Base-by-base conservation (phyloP, 92 coral and sea anemone genomes). In the Virgularia gustaviana region DNA sequence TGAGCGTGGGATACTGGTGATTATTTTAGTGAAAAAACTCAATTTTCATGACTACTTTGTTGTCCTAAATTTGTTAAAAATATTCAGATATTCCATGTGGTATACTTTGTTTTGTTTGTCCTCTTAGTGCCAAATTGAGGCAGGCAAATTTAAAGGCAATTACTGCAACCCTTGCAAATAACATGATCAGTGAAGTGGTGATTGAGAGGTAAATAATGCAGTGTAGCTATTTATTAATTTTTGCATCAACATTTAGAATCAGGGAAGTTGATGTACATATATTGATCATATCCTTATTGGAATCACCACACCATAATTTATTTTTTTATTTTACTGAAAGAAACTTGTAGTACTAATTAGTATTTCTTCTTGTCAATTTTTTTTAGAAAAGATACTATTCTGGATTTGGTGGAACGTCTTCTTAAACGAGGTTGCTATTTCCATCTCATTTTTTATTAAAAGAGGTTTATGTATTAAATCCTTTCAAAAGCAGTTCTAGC, bases 131-230 rank as follows among this genome's bases (percentile, higher is more conserved):
- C 33, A 87, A 70, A 59, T 83, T 85, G 32, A 72, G 99, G 43
- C 99, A 94, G 65, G 30, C 83, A 16, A 82, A 89, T 12, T 38
- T 94, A 78, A 54, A 60, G 49, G 87, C 90, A 10, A 64, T 94
- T 56, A 89, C 81, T 70, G 90, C 79, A 72, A 88, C 99, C 39
- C 66, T 94, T 39, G 84, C 78, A 65, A 84, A 95, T 36, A 83
- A 71, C 66, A 73, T 94, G 6, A 79, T 94, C 12, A 57, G 81
- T 63, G 99, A 89, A 5, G 80, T 83, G 82, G 84, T 88, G 75
- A 71, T 78, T 10, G 84, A 77, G 80, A 85, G 97, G 95, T 90
- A 43, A 0, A 28, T 19, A 22, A 22, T 43, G 51, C 4, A 43
- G 51, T 43, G 5, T n/a, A 13, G 5, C 51, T 43, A 22, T 43